phyloP scores from a whole-genome alignment of 2,797 vertebrate species.

The Pipistrellus pygmaeus region DNA sequence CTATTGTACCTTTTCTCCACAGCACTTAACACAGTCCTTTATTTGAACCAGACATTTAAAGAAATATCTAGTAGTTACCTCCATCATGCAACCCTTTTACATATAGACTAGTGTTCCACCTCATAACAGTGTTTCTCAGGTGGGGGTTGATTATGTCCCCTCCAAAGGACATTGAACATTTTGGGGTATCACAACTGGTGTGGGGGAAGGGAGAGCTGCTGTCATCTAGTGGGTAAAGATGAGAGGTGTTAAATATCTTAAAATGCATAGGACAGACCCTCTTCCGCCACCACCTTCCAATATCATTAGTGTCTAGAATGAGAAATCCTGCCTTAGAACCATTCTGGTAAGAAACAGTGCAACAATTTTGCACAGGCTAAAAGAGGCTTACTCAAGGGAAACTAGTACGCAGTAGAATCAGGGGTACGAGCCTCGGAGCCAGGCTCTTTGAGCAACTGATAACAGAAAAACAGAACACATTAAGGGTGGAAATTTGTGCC shows the following conservation, averaged over 20 bases:
- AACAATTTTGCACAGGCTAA: not conserved
- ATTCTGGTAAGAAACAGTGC: not conserved
- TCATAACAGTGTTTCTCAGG: not conserved
- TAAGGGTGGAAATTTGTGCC: not conserved
- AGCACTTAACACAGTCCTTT: not conserved
- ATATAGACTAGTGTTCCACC: not conserved
- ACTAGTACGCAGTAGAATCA: not conserved
- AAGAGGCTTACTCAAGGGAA: not conserved
- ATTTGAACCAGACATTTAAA: not conserved
- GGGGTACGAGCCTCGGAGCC: not conserved
- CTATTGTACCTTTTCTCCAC: not conserved
- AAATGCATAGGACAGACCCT: not conserved
- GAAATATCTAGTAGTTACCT: not conserved
- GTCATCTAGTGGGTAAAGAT: not conserved
- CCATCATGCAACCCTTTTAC: not conserved
- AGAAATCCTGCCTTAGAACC: slow-evolving; percentile 3
- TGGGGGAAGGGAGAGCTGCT: not conserved
- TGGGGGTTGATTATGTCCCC: not conserved
- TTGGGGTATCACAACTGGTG: not conserved
- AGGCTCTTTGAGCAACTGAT: not conserved
- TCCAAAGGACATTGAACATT: not conserved
- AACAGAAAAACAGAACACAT: not conserved
- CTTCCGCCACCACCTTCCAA: not conserved
- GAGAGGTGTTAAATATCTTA: not conserved
- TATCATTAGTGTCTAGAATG: not conserved